Conservation (phyloP, 2,888 invertebrate species). For the Drosophila maculinotata region DNA sequence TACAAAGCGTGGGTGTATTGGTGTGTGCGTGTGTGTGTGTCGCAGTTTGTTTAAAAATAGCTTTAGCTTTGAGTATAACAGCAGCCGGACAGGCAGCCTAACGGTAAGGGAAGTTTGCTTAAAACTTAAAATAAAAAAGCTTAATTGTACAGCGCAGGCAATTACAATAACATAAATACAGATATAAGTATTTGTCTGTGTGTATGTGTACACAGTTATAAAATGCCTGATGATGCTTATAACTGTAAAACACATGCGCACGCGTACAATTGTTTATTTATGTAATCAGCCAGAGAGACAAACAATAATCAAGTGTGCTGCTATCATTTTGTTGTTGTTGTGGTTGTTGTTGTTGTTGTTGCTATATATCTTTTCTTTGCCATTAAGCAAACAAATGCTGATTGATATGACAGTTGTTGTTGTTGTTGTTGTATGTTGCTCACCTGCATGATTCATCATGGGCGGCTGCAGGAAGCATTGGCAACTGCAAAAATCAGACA, state of each 20-base stretch:
- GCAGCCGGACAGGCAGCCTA: slow-evolving; percentile 23
- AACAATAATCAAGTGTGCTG: slow-evolving; percentile 21
- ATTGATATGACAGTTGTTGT: slow-evolving; percentile 56
- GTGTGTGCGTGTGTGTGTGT: slow-evolving; percentile 4
- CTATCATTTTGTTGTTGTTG: slow-evolving; percentile 5
- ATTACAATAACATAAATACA: slow-evolving; percentile 6
- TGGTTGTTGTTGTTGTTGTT: slow-evolving; percentile 6
- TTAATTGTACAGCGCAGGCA: slow-evolving; percentile 12
- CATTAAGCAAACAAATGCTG: slow-evolving; percentile 59
- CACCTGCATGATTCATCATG: slow-evolving; percentile 63
- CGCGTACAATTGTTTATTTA: slow-evolving; percentile 41
- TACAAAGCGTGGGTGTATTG: slow-evolving; percentile 5
- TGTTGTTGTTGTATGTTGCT: slow-evolving; percentile 20
- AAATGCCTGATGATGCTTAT: slow-evolving; percentile 7
- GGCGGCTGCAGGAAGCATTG: slow-evolving; percentile 44
- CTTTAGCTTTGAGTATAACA: slow-evolving; percentile 29
- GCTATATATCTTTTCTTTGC: slow-evolving; percentile 34
- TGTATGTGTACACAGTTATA: slow-evolving; percentile 1
- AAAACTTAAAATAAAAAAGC: slow-evolving; percentile 17
- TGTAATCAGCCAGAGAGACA: slow-evolving; percentile 31
- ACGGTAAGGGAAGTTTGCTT: slow-evolving; percentile 39
- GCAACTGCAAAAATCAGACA: slow-evolving; percentile 1
- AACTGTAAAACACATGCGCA: slow-evolving; percentile 27
- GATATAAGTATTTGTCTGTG: neutral
- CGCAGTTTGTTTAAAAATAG: slow-evolving; percentile 54